Conservation (phyloP, 2,797 vertebrate genomes). For the Gymnopithys bicolor region DNA sequence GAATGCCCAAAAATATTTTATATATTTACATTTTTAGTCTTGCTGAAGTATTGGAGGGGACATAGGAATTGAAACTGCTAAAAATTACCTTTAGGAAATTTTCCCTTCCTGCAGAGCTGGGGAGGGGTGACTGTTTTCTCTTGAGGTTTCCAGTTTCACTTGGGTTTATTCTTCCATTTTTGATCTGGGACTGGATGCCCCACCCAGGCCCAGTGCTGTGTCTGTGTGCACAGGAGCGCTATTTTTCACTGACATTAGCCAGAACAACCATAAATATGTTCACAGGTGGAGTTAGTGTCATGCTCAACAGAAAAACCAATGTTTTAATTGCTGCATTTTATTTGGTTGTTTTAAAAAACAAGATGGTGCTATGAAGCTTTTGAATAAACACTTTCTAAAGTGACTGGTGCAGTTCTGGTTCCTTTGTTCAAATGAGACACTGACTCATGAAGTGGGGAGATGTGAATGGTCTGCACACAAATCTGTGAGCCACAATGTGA, state of each 20-base stretch:
- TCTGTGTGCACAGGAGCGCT: slow-evolving; percentile 40
- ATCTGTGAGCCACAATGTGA: not conserved
- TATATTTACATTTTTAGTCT: not conserved
- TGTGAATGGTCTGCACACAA: not conserved
- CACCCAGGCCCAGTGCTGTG: not conserved
- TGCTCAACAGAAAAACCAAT: slow-evolving; percentile 18
- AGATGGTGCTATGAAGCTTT: slow-evolving; percentile 85
- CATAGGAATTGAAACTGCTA: not conserved
- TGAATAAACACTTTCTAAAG: slow-evolving; percentile 82
- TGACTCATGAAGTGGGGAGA: not conserved
- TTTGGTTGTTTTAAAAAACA: slow-evolving; percentile 76
- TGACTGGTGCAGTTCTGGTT: slow-evolving; percentile 22
- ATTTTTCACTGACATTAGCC: slow-evolving; percentile 26
- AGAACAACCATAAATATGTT: slow-evolving; percentile 52
- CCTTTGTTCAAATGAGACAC: not conserved
- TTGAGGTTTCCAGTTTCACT: not conserved
- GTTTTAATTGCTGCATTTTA: slow-evolving; percentile 73
- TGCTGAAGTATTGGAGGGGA: not conserved
- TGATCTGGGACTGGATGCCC: not conserved
- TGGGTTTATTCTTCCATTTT: not conserved
- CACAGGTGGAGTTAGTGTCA: slow-evolving; percentile 64
- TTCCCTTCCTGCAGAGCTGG: not conserved
- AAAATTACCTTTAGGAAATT: not conserved
- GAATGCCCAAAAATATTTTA: not conserved
- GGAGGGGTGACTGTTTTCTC: not conserved